A percentile compares a stretch with the other conserved stretches of the same genome.
These are phyloP conservation scores for Chrysochloris asiatica DNA, from an alignment of 2,113 vertebrate genomes.

Conservation along the genomic window DNA sequence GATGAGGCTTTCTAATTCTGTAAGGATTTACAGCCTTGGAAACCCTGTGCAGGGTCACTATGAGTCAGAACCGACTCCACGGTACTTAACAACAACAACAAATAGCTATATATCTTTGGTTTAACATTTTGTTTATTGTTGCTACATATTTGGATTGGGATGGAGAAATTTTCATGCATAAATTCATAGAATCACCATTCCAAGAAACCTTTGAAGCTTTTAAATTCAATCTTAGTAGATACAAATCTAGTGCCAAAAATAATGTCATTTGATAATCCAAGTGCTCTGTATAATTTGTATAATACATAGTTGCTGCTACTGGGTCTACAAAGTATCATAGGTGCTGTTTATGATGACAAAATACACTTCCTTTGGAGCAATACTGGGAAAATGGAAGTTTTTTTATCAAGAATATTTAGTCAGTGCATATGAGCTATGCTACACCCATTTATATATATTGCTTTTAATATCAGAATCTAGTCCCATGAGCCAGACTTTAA, in stretches of 20 bases:
- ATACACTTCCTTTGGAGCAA: background rate
- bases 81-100: too few relatives aligned
- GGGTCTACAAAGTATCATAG: background rate
- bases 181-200: background rate
- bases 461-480: background rate
- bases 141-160: background rate
- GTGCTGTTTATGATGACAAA: background rate
- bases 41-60: too few relatives aligned
- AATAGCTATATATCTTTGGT: background rate
- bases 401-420: background rate
- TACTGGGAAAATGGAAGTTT: background rate
- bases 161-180: background rate
- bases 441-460: background rate
- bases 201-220: background rate
- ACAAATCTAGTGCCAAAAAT: background rate
- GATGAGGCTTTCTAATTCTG: too few relatives aligned
- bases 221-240: slow-evolving; percentile 15
- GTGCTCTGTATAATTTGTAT: background rate
- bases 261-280: background rate
- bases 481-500: background rate
- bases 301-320: background rate
- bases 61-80: too few relatives aligned
- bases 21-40: too few relatives aligned
- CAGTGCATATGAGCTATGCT: background rate
- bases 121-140: slow-evolving; percentile 34